Base-by-base conservation (phyloP, 2,113 vertebrate species). In the Psilopsiagon aymara region DNA sequence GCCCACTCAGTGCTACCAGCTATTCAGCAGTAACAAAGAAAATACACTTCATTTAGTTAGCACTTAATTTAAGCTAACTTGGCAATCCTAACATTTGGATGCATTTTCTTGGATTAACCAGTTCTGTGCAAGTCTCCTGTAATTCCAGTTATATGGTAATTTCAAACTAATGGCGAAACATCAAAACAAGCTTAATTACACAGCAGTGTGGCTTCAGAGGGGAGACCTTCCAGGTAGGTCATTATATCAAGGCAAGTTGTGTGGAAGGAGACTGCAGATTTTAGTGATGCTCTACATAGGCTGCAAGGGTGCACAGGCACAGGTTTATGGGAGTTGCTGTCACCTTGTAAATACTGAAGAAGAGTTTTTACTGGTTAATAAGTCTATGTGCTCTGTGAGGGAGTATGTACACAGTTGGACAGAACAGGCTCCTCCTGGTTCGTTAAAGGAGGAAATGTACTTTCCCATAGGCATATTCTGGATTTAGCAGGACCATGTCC, bases 101-200 rank as follows among this genome's bases (percentile, higher is more conserved):
- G 27, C 41, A 13, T 67, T 69, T 51, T 44, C 75, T 68, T 82
- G 35, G 68, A 31, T 52, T 52, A 35, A 70, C 46, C 82, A 68
- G 21, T 80, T 85, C 60, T 37, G 14, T 51, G 52, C 66, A 73
- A 71, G 43, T 80, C 70, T 90, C 62, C 86, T 39, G 37, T 52
- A 51, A 57, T 51, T 73, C 70, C 51, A 82, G 62, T 68, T 59
- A 86, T 6, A 29, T n/a, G 4, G 60, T 60, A 55, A 86, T 82
- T 76, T 90, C 79, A 82, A 78, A 74, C 47, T 27, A 52, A 82
- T 21, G 66, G 41, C 0, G 1, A 80, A 66, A 73, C 74, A 76
- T 25, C 76, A 84, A 74, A 83, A 39, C 46, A 46, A 69, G 52
- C 77, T 49, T 75, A 77, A 95, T 94, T 91, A 66, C 59, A 73